Base-by-base conservation (phyloP, 2,888 invertebrate genomes). In the Perdita meconis region DNA sequence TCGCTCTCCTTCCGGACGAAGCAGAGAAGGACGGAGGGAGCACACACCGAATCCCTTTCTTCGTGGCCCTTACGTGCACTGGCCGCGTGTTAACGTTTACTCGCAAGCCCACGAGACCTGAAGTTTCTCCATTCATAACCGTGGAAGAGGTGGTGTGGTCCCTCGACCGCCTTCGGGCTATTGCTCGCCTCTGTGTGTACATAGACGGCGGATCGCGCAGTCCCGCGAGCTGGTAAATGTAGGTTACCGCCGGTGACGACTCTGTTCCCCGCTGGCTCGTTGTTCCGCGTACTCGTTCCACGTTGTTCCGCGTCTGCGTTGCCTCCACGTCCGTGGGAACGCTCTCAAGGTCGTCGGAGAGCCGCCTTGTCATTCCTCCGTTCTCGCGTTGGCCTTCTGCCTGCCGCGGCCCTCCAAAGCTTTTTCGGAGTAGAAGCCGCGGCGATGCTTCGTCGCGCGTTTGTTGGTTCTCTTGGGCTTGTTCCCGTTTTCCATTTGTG, bases 101-200 rank as follows among this genome's bases (percentile, higher is more conserved):
- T n/a, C 80, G 70, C 67, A 80, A 66, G 78, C 59, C 53, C 67
- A 64, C 67, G 68, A 70, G 79, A 78, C 83, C 82, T 80, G 84
- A 89, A 89, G 89, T 89, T 89, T 89, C 89, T 89, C 87, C 90
- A 90, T 90, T 90, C 89, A 90, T 90, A 88, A 89, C 82, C 57
- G 70, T 53, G 79, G 66, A 79, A 65, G 64, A 6, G 73, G 73
- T n/a, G n/a, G n/a, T n/a, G 78, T 78, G 70, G 74, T 70, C 65
- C 68, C 75, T 60, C 65, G 70, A 65, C 75, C 70, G 59, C 64
- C 75, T 71, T 76, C 76, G 65, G 79, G 61, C 67, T 78, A 64
- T 75, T 78, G 78, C 80, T 40, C 53, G 71, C 74, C 36, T 36
- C 26, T 34, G 38, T 10, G 24, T 63, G 57, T 51, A 55, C 30